Conservation (phyloP, 2,113 vertebrate genomes). For the Chamaetylas fuelleborni region DNA sequence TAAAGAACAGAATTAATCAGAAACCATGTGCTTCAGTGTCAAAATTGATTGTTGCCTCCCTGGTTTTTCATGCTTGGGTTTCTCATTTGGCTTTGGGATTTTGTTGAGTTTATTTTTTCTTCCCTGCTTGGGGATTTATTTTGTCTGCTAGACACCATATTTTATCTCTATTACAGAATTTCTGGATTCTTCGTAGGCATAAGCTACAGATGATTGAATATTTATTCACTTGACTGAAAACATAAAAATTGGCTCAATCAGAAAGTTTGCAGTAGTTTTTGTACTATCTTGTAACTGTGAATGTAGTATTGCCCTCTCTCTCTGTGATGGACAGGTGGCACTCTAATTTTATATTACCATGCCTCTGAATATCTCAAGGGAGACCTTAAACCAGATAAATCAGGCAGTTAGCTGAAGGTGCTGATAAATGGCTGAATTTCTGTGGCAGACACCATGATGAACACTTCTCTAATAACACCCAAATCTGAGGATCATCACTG, state of each 20-base stretch:
- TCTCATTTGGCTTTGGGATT: background rate
- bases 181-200: background rate
- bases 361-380: background rate
- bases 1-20: background rate
- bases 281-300: background rate
- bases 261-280: background rate
- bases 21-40: background rate
- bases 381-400: background rate
- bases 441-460: background rate
- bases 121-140: background rate
- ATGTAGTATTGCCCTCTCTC: background rate
- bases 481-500: background rate
- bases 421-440: background rate
- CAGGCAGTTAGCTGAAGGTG: background rate
- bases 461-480: background rate
- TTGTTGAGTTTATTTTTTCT: background rate
- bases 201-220: background rate
- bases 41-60: background rate
- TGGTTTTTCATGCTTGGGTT: rapidly evolving
- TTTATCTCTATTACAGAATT: background rate
- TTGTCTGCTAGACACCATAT: background rate
- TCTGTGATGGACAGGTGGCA: background rate
- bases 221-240: background rate
- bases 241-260: background rate
- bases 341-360: background rate